Conservation (phyloP, 2,888 invertebrate genomes). For the Rapana venosa region DNA sequence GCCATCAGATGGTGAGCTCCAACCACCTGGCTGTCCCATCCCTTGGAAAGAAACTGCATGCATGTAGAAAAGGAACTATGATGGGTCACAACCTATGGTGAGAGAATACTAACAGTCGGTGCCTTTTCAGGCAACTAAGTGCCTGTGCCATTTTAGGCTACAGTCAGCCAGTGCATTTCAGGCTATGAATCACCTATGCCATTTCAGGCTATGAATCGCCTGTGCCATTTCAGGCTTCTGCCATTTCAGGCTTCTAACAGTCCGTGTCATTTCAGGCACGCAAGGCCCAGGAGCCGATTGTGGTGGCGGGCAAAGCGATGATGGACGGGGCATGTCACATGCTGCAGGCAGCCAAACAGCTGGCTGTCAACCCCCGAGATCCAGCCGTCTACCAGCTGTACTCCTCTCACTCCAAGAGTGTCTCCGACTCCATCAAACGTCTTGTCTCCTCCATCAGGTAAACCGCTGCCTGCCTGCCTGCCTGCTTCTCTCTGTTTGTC, state of each 20-base stretch:
- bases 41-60: no score
- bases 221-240: neutral
- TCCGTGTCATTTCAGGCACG: slow-evolving; percentile 81
- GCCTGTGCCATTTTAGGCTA: no score
- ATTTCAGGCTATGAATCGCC: no score
- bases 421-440: slow-evolving; percentile 96
- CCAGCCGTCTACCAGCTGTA: slow-evolving; percentile 96
- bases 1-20: no score
- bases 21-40: no score
- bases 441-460: slow-evolving; percentile 93
- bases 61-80: no score
- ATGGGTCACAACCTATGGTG: no score
- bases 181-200: no score
- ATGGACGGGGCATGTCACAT: slow-evolving; percentile 93
- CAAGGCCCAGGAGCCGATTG: slow-evolving; percentile 91
- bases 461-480: slow-evolving; percentile 30
- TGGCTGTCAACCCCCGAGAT: slow-evolving; percentile 93
- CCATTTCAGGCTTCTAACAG: neutral
- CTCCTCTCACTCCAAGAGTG: slow-evolving; percentile 94
- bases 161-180: no score
- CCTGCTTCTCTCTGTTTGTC: neutral
- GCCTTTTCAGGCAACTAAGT: no score
- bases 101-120: no score
- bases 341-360: slow-evolving; percentile 92
- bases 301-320: slow-evolving; percentile 87